Percentiles rank a stretch among this genome's conserved stretches.
These are phyloP conservation scores for Eilema caniola DNA, from an alignment of 2,888 invertebrate species.

Conservation along the genomic window DNA sequence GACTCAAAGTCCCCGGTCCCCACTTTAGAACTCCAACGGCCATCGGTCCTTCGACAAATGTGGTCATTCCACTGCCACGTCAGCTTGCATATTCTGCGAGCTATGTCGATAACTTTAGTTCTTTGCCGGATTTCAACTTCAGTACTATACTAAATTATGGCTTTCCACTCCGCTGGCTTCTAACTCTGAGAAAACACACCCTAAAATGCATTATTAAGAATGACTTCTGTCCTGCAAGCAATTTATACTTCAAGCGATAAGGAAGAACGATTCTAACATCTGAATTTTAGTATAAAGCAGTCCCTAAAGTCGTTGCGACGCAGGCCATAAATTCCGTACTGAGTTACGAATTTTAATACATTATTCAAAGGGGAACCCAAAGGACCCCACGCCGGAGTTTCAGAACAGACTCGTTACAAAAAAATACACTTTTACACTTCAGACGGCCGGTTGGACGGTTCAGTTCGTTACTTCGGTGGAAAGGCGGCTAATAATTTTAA, in stretches of 20 bases:
- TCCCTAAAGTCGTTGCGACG: slow-evolving; percentile 15
- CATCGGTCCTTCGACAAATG: no score
- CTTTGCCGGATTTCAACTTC: no score
- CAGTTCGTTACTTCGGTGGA: slow-evolving; percentile 47
- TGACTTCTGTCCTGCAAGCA: background rate
- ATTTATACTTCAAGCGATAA: slow-evolving; percentile 14
- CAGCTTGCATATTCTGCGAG: no score
- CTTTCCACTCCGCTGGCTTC: background rate
- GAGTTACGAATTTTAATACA: slow-evolving; percentile 29
- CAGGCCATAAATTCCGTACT: slow-evolving; percentile 22
- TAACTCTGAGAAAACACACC: background rate
- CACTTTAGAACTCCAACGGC: no score
- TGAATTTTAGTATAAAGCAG: slow-evolving; percentile 14
- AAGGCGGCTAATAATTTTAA: slow-evolving; percentile 42
- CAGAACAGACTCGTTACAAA: slow-evolving; percentile 44
- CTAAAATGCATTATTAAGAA: background rate
- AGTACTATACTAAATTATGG: background rate
- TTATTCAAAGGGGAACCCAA: slow-evolving; percentile 24
- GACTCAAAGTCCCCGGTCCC: no score
- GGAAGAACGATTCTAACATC: slow-evolving; percentile 13
- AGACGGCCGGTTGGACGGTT: slow-evolving; percentile 26
- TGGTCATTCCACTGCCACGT: no score
- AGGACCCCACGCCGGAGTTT: slow-evolving; percentile 29
- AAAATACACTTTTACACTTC: slow-evolving; percentile 44
- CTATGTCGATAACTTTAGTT: no score